Evolutionary conservation across 2,113 vertebrate genomes (phyloP).

Genomic region (Callionymus lyra): DNA sequence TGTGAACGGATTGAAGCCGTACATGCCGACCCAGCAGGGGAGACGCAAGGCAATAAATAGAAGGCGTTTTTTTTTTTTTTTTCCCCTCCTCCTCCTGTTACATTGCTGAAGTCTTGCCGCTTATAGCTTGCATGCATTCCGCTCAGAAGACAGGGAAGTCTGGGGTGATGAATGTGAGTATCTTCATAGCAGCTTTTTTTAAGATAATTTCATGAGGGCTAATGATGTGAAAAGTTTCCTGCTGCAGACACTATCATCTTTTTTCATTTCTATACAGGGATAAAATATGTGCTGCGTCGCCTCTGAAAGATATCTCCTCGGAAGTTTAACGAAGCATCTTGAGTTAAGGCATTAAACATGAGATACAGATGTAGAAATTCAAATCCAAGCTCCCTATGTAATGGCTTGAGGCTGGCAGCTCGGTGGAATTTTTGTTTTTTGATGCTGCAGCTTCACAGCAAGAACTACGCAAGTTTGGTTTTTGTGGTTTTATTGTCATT

Average conservation of each 20-base stretch:
- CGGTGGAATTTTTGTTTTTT: too few relatives aligned
- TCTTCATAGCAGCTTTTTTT: constrained; percentile 17
- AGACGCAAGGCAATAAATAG: constrained; percentile 32
- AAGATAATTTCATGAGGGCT: constrained; percentile 21
- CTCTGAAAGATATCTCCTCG: too few relatives aligned
- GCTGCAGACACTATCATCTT: constrained; percentile 14
- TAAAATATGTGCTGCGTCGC: neutral
- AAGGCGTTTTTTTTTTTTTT: constrained; percentile 32
- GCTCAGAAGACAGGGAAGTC: constrained; percentile 30
- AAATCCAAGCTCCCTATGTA: too few relatives aligned
- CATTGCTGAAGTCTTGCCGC: constrained; percentile 16
- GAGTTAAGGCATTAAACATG: too few relatives aligned
- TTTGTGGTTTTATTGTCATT: too few relatives aligned
- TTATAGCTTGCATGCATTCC: constrained; percentile 8
- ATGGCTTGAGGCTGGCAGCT: too few relatives aligned
- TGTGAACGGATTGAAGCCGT: constrained; percentile 47
- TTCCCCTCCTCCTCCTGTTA: constrained; percentile 1
- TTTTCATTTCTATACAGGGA: neutral
- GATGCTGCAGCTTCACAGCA: too few relatives aligned
- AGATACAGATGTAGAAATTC: too few relatives aligned
- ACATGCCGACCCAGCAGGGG: constrained; percentile 44
- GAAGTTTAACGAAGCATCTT: too few relatives aligned
- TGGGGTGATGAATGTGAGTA: constrained; percentile 29
- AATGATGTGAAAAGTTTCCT: constrained; percentile 30
- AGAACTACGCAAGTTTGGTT: too few relatives aligned